Evolutionary conservation across 2,888 invertebrate genomes (phyloP).

Genomic region (Nesidiocoris tenuis): DNA sequence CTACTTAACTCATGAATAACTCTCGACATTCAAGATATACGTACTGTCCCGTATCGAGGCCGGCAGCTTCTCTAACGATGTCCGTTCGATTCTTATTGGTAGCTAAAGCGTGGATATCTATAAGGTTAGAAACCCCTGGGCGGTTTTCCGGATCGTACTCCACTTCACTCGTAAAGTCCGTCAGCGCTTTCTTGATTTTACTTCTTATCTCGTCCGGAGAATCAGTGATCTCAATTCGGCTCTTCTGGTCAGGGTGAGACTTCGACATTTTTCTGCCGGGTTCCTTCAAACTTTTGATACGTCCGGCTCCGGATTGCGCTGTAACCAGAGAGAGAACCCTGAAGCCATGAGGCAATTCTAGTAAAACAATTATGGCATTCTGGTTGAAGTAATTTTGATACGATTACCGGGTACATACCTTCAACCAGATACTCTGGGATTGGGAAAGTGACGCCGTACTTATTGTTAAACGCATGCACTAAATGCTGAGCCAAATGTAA

Average conservation of each 20-base stretch:
- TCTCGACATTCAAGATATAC: too few species aligned
- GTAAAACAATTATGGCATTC: too few species aligned
- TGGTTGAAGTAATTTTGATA: too few species aligned
- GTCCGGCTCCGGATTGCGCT: slow-evolving; percentile 44
- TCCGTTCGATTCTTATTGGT: slow-evolving; percentile 66
- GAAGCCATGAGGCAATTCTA: too few species aligned
- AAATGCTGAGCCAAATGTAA: slow-evolving; percentile 79
- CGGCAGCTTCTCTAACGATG: slow-evolving; percentile 66
- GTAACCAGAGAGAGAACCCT: slow-evolving; percentile 16
- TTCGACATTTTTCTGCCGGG: slow-evolving; percentile 97
- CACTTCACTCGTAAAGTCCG: slow-evolving; percentile 83
- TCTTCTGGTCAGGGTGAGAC: slow-evolving; percentile 76
- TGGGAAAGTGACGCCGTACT: slow-evolving; percentile 77
- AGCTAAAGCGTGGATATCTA: slow-evolving; percentile 77
- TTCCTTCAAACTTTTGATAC: slow-evolving; percentile 78
- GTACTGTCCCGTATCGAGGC: slow-evolving; percentile 72
- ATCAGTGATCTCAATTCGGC: slow-evolving; percentile 79
- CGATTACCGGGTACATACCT: slow-evolving; percentile 54
- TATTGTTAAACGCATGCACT: slow-evolving; percentile 75
- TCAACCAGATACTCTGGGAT: slow-evolving; percentile 67
- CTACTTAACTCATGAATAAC: too few species aligned
- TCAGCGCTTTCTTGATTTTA: slow-evolving; percentile 84
- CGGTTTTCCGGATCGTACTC: slow-evolving; percentile 75
- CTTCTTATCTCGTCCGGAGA: slow-evolving; percentile 65
- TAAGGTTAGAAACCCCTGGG: slow-evolving; percentile 87